These are phyloP conservation scores for Smithornis capensis DNA, from an alignment of 2,113 vertebrate species.

Conservation along the genomic window DNA sequence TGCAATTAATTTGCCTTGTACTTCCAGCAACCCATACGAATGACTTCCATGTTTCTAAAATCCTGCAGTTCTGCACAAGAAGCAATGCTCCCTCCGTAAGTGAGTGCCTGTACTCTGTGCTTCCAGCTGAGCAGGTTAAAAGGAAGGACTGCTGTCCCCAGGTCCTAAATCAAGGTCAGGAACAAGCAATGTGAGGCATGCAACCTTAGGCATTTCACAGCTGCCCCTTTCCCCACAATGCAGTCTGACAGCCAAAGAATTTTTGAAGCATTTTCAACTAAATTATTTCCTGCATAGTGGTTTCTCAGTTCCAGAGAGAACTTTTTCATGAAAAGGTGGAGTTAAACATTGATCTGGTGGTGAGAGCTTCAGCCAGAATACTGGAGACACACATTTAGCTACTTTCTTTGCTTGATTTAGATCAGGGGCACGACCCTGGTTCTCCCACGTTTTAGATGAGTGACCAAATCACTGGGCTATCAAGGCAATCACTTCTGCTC, in stretches of 20 bases:
- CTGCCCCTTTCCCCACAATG: background rate
- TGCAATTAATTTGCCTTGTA: background rate
- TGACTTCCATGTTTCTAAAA: background rate
- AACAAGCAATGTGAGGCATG: background rate
- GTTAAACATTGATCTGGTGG: background rate
- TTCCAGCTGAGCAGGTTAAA: background rate
- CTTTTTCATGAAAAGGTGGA: background rate
- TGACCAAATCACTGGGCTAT: slow-evolving; percentile 32
- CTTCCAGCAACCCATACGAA: background rate
- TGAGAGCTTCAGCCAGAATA: background rate
- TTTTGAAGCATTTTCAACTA: background rate
- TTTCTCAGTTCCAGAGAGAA: background rate
- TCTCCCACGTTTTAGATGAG: background rate
- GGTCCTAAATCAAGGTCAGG: background rate
- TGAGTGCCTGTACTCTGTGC: background rate
- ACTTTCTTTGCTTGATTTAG: slow-evolving; percentile 18
- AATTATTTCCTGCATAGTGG: background rate
- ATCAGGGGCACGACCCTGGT: background rate
- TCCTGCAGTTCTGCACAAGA: background rate
- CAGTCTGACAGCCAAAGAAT: background rate
- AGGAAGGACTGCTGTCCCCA: background rate
- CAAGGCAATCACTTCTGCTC: slow-evolving; percentile 32
- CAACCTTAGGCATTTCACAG: background rate
- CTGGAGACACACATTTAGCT: background rate
- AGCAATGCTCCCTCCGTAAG: background rate